Evolutionary conservation across 2,113 vertebrate genomes (phyloP), one percentile per base, ranked within the genome.

Genomic region (Syngnathus floridae): DNA sequence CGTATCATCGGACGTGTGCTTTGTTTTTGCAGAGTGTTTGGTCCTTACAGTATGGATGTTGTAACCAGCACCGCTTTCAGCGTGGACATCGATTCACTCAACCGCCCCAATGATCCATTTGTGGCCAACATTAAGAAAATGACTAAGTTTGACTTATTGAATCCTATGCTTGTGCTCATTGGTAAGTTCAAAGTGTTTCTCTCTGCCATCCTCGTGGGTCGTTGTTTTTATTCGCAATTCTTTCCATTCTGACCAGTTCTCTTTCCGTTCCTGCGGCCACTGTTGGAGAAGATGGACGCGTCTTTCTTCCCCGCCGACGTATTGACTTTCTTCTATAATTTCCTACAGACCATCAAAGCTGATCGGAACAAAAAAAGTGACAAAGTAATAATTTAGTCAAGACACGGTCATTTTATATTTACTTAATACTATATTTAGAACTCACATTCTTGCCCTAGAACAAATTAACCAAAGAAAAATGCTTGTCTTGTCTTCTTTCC

Each of bases 31-130:
- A 87, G 77, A 62, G 74, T 94, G 22, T 92, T 97, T 62, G 93
- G 93, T 13, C 85, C 91, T 0, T 97, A 94, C 77, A 93, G 92
- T 75, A 91, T 94, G 92, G 93, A 95, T 0, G 89, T 94, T 0
- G 82, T 94, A 57, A 89, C 90, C 9, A 91, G 93, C 69, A 93
- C 91, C 4, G 89, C 92, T 0, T 96, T 96, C 3, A 94, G 95
- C 40, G 90, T 95, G 16, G 91, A 93, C 22, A 71, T 93, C 0
- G 90, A 96, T 70, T 95, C 94, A 10, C 88, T 95, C 67, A 94
- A 92, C 82, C 90, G 91, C 63, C 93, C 94, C 12, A 75, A 89
- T 1, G 90, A 95, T 66, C 93, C 92, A 1, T 95, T 95, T 71
- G 91, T 95, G 2, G 55, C 75, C 66, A 88, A 95, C 70, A 81